Evolutionary conservation across 2,888 invertebrate species (phyloP).

Genomic region (Idaea dimidiata): DNA sequence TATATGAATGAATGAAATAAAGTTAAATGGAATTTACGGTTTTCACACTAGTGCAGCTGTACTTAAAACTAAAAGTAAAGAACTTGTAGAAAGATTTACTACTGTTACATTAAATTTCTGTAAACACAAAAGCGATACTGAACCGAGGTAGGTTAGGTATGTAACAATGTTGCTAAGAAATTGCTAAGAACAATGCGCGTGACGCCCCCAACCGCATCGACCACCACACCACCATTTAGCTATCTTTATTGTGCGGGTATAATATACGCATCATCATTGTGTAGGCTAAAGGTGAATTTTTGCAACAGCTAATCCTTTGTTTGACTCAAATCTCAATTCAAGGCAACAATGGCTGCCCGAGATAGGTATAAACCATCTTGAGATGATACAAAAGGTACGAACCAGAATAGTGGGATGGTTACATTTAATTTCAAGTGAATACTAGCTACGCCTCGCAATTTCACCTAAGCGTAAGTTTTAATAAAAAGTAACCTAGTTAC

Average conservation of each 20-base stretch:
- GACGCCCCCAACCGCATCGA: slow-evolving; percentile 29
- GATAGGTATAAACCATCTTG: background rate
- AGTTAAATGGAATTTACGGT: background rate
- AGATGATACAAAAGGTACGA: background rate
- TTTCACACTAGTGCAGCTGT: background rate
- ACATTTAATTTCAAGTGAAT: background rate
- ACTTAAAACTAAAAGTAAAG: background rate
- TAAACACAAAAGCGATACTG: background rate
- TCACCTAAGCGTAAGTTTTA: no score
- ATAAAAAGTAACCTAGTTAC: no score
- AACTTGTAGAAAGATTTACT: background rate
- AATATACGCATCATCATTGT: slow-evolving; percentile 44
- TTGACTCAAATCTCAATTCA: slow-evolving; percentile 44
- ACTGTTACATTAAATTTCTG: background rate
- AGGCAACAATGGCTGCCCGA: slow-evolving; percentile 29
- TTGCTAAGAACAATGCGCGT: slow-evolving; percentile 39
- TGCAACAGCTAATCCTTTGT: slow-evolving; percentile 45
- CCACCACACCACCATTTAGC: slow-evolving; percentile 31
- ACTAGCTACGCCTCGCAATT: background rate
- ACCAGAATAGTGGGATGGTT: background rate
- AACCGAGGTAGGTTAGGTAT: slow-evolving; percentile 1
- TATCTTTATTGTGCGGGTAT: slow-evolving; percentile 44
- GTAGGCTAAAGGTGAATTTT: slow-evolving; percentile 40
- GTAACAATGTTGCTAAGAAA: slow-evolving; percentile 15
- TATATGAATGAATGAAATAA: background rate